Evolutionary conservation across 1,140 invertebrate genomes (phyloP), one percentile per base, ranked within the genome.

Genomic region (Pseudachorutes palmiensis): DNA sequence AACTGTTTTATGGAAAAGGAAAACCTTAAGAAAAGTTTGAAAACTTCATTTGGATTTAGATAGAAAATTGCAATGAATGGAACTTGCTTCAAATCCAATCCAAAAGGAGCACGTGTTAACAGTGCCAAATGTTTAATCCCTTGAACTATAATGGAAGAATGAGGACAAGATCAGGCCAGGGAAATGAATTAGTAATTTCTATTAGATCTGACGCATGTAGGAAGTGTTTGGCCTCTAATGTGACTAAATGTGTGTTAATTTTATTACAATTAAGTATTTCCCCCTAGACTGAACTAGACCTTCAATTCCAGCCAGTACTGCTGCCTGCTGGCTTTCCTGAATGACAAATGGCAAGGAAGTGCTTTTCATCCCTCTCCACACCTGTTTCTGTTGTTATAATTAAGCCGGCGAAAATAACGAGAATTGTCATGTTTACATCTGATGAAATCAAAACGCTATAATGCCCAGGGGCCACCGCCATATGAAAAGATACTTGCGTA

Each of bases 211-310:
- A 55, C 51, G 51, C 24, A 55, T 16, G 51, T 14, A 14, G 51
- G 51, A 55, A 55, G 36, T 45, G 19, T 12, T 45, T 45, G 36
- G 36, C 36, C 36, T 19, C 19, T n/a, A n/a, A n/a, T n/a, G n/a
- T n/a, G n/a, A n/a, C 36, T 19, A 45, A 12, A 45, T 12, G 36
- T 45, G 36, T 19, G 19, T 45, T 12, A 55, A 9, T 55, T 55
- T 55, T 19, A 55, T 55, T 55, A 55, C 51, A 55, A 55, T 55
- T 55, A 55, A 55, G 51, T 55, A 45, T 9, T 45, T 45, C 19
- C 36, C 36, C 36, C 19, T 45, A 5, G 24, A 5, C 24, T 55
- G 51, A 55, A 55, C 51, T 55, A 55, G 51, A 55, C 51, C 51
- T 55, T 55, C 12, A 24, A 55, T 55, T 19, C 5, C 9, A 16